phyloP scores from a whole-genome alignment of 2,888 invertebrate genomes.

The Eulithis prunata region DNA sequence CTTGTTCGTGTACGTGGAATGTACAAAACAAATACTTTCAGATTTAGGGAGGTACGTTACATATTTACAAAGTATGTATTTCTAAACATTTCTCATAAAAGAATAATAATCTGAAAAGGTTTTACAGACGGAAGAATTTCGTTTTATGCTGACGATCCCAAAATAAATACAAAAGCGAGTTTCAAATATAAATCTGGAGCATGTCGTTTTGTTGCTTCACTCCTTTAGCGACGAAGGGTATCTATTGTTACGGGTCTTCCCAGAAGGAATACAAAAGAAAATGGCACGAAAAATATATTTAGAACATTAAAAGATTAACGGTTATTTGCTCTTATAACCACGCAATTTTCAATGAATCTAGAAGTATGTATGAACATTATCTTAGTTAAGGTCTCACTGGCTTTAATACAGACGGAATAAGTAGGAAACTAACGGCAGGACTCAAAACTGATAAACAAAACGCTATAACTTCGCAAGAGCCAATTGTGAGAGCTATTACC shows the following conservation, averaged over 20 bases:
- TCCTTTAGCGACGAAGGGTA: conserved; percentile 9
- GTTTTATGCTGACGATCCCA: conserved; percentile 30
- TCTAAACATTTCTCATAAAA: conserved; percentile 28
- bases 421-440: conserved; percentile 29
- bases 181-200: conserved; percentile 21
- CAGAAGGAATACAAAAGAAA: conserved; percentile 12
- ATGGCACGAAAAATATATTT: not conserved
- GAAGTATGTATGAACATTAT: conserved; percentile 16
- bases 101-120: conserved; percentile 38
- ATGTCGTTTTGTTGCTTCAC: conserved; percentile 19
- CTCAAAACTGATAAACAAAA: conserved; percentile 39
- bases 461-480: conserved; percentile 43
- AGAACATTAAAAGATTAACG: conserved; percentile 2
- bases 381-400: conserved; percentile 22
- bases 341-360: conserved; percentile 10
- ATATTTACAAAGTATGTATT: conserved; percentile 18
- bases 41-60: not conserved
- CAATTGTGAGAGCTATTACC: conserved; percentile 49
- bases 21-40: conserved; percentile 20
- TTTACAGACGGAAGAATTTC: conserved; percentile 39
- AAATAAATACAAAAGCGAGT: conserved; percentile 19
- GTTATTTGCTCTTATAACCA: not conserved
- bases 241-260: conserved; percentile 9
- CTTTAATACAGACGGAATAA: conserved; percentile 28
- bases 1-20: conserved; percentile 4